Conservation (phyloP, 1,140 invertebrate species). For the Chionoecetes opilio region DNA sequence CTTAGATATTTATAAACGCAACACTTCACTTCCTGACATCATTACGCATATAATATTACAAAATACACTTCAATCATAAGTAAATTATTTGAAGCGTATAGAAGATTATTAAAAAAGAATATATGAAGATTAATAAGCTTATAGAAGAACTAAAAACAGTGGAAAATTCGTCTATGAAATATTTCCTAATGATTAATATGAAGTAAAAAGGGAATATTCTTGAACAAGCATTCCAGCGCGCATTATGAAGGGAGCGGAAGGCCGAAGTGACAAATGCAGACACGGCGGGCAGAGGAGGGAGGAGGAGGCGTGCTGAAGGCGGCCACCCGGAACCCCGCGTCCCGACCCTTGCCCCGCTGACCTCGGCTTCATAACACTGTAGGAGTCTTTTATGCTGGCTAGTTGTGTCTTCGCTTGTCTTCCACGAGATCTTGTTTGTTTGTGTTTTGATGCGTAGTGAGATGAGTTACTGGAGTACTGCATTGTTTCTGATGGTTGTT, state of each 20-base stretch:
- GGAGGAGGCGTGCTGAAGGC: not conserved
- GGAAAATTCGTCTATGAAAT: not conserved
- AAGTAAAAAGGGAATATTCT: not conserved
- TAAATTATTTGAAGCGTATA: not conserved
- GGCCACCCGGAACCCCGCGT: not conserved
- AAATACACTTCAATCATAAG: too few relatives aligned
- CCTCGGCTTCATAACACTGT: not conserved
- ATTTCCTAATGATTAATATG: not conserved
- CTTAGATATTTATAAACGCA: not conserved
- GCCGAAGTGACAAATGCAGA: constrained; percentile 6
- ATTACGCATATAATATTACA: not conserved
- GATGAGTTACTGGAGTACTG: too few relatives aligned
- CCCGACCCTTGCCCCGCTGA: not conserved
- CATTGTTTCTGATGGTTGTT: too few relatives aligned
- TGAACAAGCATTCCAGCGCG: constrained; percentile 17
- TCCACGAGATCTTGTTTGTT: too few relatives aligned
- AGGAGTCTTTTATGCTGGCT: not conserved
- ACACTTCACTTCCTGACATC: not conserved
- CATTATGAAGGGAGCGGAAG: constrained; percentile 5
- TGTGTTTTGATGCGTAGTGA: too few relatives aligned
- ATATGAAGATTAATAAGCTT: too few relatives aligned
- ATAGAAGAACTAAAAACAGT: too few relatives aligned
- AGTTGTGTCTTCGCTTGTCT: too few relatives aligned
- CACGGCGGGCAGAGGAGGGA: not conserved
- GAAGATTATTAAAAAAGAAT: too few relatives aligned